Conservation (phyloP, 2,113 vertebrate genomes). For the Charadrius vociferus region DNA sequence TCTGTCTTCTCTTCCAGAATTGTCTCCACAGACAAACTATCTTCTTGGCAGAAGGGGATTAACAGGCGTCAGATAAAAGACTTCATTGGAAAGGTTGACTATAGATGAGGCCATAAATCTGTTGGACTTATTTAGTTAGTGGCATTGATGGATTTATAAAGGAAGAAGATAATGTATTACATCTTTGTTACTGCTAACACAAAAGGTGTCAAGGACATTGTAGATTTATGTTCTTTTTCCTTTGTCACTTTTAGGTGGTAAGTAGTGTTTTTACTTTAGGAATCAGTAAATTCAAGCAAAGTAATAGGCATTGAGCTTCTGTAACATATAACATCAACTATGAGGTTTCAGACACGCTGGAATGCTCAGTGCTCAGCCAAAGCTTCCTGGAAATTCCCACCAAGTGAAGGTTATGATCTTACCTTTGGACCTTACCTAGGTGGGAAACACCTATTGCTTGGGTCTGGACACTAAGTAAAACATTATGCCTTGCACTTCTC, state of each 20-base stretch:
- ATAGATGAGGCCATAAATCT: not conserved
- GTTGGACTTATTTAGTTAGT: not conserved
- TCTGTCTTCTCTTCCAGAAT: not conserved
- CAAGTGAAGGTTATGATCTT: not conserved
- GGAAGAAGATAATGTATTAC: not conserved
- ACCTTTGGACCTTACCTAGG: not conserved
- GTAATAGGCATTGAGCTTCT: not conserved
- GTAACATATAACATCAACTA: fast-evolving
- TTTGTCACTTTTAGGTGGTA: not conserved
- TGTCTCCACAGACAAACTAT: not conserved
- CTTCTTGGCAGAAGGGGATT: not conserved
- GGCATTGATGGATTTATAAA: not conserved
- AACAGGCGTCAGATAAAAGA: not conserved
- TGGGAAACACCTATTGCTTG: not conserved
- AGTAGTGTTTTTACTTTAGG: not conserved
- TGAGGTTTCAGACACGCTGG: not conserved
- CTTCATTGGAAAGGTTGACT: not conserved
- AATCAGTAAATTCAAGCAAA: not conserved
- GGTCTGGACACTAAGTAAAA: not conserved
- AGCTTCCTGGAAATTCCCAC: not conserved
- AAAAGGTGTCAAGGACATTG: not conserved
- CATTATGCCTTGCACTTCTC: fast-evolving
- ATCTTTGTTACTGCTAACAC: not conserved
- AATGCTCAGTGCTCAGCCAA: not conserved
- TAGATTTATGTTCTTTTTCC: not conserved